A percentile compares a stretch with the other conserved stretches of the same genome.
Conservation (phyloP, 2,113 vertebrate species). For the Ondatra zibethicus region DNA sequence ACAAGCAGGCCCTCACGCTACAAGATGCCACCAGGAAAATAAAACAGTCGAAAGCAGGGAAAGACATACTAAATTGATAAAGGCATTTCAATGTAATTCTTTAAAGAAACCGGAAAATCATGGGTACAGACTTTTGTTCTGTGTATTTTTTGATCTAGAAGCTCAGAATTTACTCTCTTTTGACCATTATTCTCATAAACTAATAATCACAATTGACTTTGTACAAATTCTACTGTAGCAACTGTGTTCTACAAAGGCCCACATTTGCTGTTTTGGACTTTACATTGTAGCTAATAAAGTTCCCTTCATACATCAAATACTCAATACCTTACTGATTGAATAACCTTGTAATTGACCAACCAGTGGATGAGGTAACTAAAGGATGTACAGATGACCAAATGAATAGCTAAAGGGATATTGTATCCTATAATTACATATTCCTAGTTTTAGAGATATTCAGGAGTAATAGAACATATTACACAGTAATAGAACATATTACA, state of each 20-base stretch:
- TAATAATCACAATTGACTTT: neutral
- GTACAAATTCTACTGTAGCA: neutral
- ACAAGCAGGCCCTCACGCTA: too few species aligned
- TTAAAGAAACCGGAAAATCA: neutral
- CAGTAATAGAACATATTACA: too few species aligned
- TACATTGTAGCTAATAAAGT: neutral
- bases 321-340: neutral
- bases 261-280: neutral
- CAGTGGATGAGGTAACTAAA: neutral
- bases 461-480: neutral
- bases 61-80: neutral
- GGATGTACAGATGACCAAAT: neutral
- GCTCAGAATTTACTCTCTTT: neutral
- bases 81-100: neutral
- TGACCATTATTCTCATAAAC: neutral
- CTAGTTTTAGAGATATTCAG: neutral
- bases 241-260: neutral
- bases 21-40: accelerated
- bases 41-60: neutral
- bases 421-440: neutral
- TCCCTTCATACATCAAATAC: neutral
- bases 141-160: neutral
- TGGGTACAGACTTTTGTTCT: neutral
- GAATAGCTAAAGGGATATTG: neutral
- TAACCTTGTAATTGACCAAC: neutral